phyloP scores from a whole-genome alignment of 2,888 invertebrate species.

The Tinea semifulvella region DNA sequence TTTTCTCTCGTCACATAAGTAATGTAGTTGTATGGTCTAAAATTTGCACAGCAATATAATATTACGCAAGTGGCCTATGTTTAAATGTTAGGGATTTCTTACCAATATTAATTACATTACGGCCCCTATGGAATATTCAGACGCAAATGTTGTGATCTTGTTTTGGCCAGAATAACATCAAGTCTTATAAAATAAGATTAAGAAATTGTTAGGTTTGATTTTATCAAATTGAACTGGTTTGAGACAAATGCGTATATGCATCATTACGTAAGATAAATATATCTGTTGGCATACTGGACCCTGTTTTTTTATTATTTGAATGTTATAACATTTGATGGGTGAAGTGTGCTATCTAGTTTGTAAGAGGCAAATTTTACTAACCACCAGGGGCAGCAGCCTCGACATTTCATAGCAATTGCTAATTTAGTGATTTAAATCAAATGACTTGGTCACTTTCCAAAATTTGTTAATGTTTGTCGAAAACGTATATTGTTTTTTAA shows the following conservation, averaged over 20 bases:
- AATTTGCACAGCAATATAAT: no score
- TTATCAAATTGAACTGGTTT: slow-evolving; percentile 61
- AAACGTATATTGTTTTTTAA: no score
- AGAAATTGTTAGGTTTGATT: slow-evolving; percentile 59
- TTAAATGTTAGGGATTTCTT: not conserved
- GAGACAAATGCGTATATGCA: slow-evolving; percentile 64
- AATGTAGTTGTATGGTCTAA: no score
- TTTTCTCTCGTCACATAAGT: not conserved
- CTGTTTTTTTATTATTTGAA: slow-evolving; percentile 27
- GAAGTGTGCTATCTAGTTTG: not conserved
- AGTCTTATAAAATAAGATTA: slow-evolving; percentile 34
- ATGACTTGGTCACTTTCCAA: no score
- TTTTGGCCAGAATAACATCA: slow-evolving; percentile 2
- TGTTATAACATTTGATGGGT: not conserved
- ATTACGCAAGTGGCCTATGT: not conserved
- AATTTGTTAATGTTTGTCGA: no score
- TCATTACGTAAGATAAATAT: slow-evolving; percentile 63
- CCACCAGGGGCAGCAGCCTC: no score
- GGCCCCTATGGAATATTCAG: not conserved
- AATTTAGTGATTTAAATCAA: no score
- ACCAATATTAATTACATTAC: no score
- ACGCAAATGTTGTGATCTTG: not conserved
- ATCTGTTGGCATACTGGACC: slow-evolving; percentile 49
- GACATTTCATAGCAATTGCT: no score
- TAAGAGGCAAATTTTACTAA: not conserved